Base-by-base conservation (phyloP, 37 sponge, comb jelly and placozoan species). In the Axinella damicornis region DNA sequence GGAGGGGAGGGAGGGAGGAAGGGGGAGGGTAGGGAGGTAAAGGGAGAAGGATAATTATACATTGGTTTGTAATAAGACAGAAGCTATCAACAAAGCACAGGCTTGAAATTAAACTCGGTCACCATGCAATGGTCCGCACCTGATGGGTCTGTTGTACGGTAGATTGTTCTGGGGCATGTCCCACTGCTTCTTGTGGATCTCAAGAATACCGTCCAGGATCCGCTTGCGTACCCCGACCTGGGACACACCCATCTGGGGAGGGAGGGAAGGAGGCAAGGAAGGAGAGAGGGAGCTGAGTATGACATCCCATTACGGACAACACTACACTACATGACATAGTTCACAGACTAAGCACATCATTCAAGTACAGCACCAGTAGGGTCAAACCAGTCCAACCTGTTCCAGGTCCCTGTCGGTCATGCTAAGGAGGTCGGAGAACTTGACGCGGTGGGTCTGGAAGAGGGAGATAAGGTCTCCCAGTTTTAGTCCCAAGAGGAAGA, bases 401-500 rank as follows among this genome's bases (percentile, higher is more conserved):
- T 88, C 85, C 58, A 93, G 54, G 74, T 93, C 93, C 1, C 61
- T 37, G 52, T 88, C 85, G 21, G 71, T 84, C 86, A 88, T 79
- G 41, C 82, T 84, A 21, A 93, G 76, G 41, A 88, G 79, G 35
- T 73, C 74, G 11, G 66, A 34, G 77, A 93, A 93, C 36, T 77
- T 78, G 13, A 93, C 54, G 28, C 65, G 53, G 63, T 85, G 91
- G 0, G 40, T 67, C 64, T 82, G 67, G 77, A 91, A 91, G 27
- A 91, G 52, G 4, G 86, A 65, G 33, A 89, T 76, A 25, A 93
- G 77, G 53, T 73, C 46, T 11, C 83, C 74, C 53, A 93, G 87
- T 30, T 89, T 86, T 67, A 73, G 57, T 31, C 90, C 83, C 24
- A 76, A 70, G 36, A 93, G 83, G 66, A 93, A 93, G 53, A 93